Conservation (phyloP, 2,888 invertebrate species). For the Yponomeuta cagnagella region DNA sequence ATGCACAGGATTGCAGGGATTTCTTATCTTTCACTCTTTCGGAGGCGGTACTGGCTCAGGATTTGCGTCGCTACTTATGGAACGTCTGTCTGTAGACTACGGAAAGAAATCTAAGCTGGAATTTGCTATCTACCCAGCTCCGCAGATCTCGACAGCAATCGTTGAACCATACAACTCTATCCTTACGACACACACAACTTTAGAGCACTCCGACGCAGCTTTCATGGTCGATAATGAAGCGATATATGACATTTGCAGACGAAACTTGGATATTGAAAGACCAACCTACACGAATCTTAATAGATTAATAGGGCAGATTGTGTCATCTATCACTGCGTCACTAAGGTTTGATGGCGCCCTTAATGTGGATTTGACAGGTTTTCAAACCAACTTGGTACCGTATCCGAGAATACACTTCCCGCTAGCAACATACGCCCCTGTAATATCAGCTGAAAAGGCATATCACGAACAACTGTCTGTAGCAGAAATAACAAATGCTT, state of each 20-base stretch:
- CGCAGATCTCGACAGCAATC: constrained; percentile 88
- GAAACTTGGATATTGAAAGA: constrained; percentile 89
- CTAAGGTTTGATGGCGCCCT: constrained; percentile 90
- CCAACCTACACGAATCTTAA: constrained; percentile 94
- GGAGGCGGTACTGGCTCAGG: constrained; percentile 96
- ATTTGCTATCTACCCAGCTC: constrained; percentile 92
- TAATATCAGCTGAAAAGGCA: constrained; percentile 95
- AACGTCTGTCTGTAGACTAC: constrained; percentile 90
- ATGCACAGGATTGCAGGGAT: constrained; percentile 93
- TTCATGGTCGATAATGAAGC: constrained; percentile 90
- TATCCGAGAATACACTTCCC: constrained; percentile 91
- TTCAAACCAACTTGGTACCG: constrained; percentile 94
- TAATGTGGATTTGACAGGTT: constrained; percentile 94
- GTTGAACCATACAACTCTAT: constrained; percentile 98
- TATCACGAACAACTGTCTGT: constrained; percentile 92
- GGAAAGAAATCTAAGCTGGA: constrained; percentile 94
- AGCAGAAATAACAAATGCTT: constrained; percentile 94
- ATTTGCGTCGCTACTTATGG: constrained; percentile 96
- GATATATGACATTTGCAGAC: constrained; percentile 87
- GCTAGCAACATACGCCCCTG: constrained; percentile 91
- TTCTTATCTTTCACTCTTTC: constrained; percentile 96
- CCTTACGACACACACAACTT: constrained; percentile 92
- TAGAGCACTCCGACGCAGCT: constrained; percentile 90
- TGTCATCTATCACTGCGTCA: constrained; percentile 88
- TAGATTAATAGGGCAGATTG: constrained; percentile 90